Evolutionary conservation across 2,113 vertebrate genomes (phyloP).

Genomic region (Pipra filicauda): DNA sequence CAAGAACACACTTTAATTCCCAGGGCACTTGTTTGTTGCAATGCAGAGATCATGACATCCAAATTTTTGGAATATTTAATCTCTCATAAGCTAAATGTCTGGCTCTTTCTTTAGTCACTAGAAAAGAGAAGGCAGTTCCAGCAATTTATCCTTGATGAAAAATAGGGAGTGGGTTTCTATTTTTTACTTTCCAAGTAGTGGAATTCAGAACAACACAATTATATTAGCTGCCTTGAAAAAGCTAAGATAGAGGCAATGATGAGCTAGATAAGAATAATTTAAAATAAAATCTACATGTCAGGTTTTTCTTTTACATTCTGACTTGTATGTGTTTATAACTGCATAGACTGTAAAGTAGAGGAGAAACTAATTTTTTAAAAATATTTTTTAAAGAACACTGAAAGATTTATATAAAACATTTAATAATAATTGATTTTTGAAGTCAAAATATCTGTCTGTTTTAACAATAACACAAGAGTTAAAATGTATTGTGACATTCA

Average conservation of each 20-base stretch:
- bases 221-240: not conserved
- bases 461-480: not conserved
- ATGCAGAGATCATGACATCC: not conserved
- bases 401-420: not conserved
- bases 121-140: not conserved
- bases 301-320: not conserved
- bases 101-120: not conserved
- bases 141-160: not conserved
- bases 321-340: not conserved
- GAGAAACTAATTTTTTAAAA: not conserved
- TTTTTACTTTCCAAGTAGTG: not conserved
- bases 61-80: not conserved
- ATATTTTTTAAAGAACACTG: not conserved
- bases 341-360: not conserved
- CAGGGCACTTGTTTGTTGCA: not conserved
- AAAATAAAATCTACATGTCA: not conserved
- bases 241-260: not conserved
- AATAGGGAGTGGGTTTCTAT: not conserved
- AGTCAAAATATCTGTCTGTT: not conserved
- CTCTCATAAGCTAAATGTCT: not conserved
- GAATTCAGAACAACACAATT: not conserved
- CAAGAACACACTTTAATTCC: not conserved
- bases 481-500: not conserved
- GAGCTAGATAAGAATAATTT: not conserved
- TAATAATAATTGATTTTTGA: not conserved